Evolutionary conservation across 2,888 invertebrate species (phyloP).

Genomic region (Liopterus haemorrhoidalis): DNA sequence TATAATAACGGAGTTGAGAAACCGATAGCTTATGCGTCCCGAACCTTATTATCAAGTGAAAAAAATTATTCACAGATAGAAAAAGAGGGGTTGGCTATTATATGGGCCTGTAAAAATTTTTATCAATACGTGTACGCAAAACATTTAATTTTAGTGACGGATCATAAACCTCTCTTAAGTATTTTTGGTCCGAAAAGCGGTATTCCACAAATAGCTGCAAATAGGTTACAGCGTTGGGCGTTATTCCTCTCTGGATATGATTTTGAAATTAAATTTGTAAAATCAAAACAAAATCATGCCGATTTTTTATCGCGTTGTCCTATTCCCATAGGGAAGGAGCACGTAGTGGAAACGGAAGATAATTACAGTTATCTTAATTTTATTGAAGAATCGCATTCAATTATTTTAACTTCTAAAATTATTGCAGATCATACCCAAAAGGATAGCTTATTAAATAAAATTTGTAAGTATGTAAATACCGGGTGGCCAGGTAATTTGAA

Average conservation of each 20-base stretch:
- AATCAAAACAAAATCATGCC: conserved; percentile 26
- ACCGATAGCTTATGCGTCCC: too few species aligned
- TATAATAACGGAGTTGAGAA: too few species aligned
- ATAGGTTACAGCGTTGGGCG: conserved; percentile 25
- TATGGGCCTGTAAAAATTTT: conserved; percentile 9
- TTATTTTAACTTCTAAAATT: neutral
- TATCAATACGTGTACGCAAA: conserved; percentile 7
- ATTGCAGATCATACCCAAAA: conserved; percentile 1
- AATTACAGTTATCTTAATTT: neutral
- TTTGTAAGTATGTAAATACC: neutral
- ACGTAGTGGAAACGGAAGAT: neutral
- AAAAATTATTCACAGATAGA: conserved; percentile 17
- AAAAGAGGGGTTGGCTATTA: conserved; percentile 23
- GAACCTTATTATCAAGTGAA: too few species aligned
- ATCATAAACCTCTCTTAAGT: conserved; percentile 14
- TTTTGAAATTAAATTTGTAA: conserved; percentile 24
- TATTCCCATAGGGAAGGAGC: neutral
- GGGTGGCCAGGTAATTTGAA: neutral
- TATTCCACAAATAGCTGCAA: conserved; percentile 11
- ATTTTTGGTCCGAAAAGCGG: conserved; percentile 12
- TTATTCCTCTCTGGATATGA: conserved; percentile 26
- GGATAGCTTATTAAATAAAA: conserved; percentile 2
- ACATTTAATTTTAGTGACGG: conserved; percentile 3
- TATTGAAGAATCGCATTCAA: neutral
- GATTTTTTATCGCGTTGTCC: conserved; percentile 21